Evolutionary conservation across 2,113 vertebrate genomes (phyloP).

Genomic region (Tragelaphus imberbis): DNA sequence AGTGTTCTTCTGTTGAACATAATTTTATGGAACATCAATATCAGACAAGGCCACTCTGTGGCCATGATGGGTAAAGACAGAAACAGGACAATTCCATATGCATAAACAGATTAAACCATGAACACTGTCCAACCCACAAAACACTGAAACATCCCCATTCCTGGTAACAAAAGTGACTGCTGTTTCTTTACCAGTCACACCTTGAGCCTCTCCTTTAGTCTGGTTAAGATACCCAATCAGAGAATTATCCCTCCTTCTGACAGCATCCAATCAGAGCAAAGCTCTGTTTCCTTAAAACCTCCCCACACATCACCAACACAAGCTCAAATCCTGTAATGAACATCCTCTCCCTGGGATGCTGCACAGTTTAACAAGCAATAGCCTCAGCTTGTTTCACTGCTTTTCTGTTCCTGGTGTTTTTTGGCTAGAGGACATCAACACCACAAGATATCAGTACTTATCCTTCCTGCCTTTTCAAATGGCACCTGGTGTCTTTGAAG

Average conservation of each 20-base stretch:
- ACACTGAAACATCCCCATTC: too few species aligned
- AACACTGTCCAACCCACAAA: not conserved
- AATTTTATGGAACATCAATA: not conserved
- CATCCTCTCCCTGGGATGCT: not conserved
- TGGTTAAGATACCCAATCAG: not conserved
- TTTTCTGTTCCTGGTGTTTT: not conserved
- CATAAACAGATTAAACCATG: not conserved
- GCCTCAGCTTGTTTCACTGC: not conserved
- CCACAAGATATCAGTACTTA: not conserved
- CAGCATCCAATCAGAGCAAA: not conserved
- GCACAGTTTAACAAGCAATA: not conserved
- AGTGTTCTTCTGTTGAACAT: not conserved
- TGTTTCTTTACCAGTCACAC: not conserved
- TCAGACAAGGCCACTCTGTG: not conserved
- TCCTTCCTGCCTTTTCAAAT: not conserved
- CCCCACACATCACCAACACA: not conserved
- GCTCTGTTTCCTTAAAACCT: not conserved
- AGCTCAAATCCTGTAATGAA: not conserved
- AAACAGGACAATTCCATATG: not conserved
- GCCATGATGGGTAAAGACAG: not conserved
- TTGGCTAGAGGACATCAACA: not conserved
- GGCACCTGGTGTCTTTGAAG: not conserved
- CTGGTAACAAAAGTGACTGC: not conserved
- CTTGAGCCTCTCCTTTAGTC: not conserved
- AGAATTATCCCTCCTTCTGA: not conserved